Percentiles rank a stretch among this genome's conserved stretches.
Evolutionary conservation across 2,113 vertebrate genomes (phyloP).

Genomic region (Girardinichthys multiradiatus): DNA sequence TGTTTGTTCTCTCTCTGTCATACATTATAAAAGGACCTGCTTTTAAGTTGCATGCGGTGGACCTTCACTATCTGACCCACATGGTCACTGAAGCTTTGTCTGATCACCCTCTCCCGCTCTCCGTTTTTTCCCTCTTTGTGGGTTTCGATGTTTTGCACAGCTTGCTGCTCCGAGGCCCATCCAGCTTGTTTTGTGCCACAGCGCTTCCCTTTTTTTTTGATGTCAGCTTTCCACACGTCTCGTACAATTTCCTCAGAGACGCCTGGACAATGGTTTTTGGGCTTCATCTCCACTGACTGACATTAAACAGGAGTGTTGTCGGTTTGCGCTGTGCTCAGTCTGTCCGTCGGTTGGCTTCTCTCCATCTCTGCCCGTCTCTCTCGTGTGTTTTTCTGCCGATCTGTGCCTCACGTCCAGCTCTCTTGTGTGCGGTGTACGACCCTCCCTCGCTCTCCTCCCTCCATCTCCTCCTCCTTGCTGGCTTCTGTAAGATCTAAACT

Average conservation of each 20-base stretch:
- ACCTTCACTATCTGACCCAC: constrained; percentile 37
- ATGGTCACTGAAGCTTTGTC: constrained; percentile 55
- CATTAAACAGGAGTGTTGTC: constrained; percentile 75
- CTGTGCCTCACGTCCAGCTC: constrained; percentile 62
- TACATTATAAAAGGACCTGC: constrained; percentile 45
- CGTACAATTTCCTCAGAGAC: constrained; percentile 71
- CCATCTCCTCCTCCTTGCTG: constrained; percentile 9
- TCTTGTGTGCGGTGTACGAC: constrained; percentile 68
- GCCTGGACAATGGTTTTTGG: constrained; percentile 52
- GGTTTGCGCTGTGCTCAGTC: constrained; percentile 43
- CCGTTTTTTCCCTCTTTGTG: constrained; percentile 49
- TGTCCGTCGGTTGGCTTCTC: constrained; percentile 65
- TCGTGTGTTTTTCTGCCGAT: constrained; percentile 55
- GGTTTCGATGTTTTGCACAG: constrained; percentile 71
- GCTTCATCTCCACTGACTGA: constrained; percentile 65
- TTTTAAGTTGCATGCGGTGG: constrained; percentile 53
- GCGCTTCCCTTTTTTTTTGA: constrained; percentile 62
- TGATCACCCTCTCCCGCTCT: constrained; percentile 40
- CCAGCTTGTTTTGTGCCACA: constrained; percentile 78
- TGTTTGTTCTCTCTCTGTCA: constrained; percentile 34
- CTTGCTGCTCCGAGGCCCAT: constrained; percentile 71
- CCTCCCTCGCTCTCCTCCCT: constrained; percentile 17
- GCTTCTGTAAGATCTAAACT: constrained; percentile 75
- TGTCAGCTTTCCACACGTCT: constrained; percentile 79
- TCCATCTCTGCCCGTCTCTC: constrained; percentile 56